Conservation (phyloP, 2,113 vertebrate genomes). For the Empidonax traillii region DNA sequence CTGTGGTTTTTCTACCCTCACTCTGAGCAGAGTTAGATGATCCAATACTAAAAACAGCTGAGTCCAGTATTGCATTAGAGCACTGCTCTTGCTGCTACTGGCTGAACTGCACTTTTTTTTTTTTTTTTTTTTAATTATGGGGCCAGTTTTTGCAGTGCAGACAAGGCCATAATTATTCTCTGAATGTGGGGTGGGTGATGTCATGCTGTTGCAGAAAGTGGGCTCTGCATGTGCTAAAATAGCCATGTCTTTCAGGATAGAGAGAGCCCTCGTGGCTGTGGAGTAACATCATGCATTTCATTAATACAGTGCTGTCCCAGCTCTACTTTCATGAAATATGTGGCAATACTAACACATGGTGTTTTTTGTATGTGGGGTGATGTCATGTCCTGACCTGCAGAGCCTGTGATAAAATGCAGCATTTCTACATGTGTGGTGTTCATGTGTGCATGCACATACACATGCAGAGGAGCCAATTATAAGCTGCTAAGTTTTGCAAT, state of each 20-base stretch:
- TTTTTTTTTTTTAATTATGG: not conserved
- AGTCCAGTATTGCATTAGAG: not conserved
- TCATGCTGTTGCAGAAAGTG: not conserved
- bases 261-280: not conserved
- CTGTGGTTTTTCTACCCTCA: not conserved
- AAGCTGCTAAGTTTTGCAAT: not conserved
- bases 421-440: not conserved
- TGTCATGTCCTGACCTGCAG: not conserved
- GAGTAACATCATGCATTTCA: not conserved
- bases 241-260: not conserved
- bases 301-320: not conserved
- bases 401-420: not conserved
- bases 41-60: not conserved
- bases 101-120: not conserved
- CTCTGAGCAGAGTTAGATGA: not conserved
- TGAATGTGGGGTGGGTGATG: not conserved
- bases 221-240: not conserved
- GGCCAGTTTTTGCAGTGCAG: not conserved
- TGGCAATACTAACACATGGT: accelerated
- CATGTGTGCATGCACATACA: accelerated
- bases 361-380: not conserved
- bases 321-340: not conserved
- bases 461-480: not conserved
- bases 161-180: slow-evolving; percentile 6
- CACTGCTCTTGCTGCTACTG: not conserved